Base-by-base conservation (phyloP, 2,888 invertebrate species). In the Cepaea hortensis region DNA sequence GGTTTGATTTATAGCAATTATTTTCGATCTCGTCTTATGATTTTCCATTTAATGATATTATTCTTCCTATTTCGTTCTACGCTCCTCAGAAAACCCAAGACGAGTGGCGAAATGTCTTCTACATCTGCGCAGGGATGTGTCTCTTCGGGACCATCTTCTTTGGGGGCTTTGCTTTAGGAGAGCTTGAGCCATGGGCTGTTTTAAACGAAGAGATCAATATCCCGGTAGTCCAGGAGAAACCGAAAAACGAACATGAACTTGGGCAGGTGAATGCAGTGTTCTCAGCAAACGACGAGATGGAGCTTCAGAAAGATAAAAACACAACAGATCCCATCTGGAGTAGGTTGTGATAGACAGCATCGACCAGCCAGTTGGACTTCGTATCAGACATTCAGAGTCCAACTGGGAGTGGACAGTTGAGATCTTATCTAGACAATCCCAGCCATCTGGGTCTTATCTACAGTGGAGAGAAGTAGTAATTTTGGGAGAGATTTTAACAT, bases 31-130 rank as follows among this genome's bases (percentile, higher is more conserved):
- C 35, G 35, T 35, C 35, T 35, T 35, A 35, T 35, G 35, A 35
- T 35, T 35, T 0, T 35, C 35, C 35, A 35, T 35, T 35, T 35
- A 35, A 35, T 35, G 4, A 70, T 84, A 15, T 77, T 84, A n/a
- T 80, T 35, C 46, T 65, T 81, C 13, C 61, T 72, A 13, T 77
- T 77, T 68, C 75, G n/a, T 65, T 85, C 85, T 76, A 20, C 50
- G 4, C 15, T 76, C 23, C 23, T 18, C 89, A 91, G 91, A 90
- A 90, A 80, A 89, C 90, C 0, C 90, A 89, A 13, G 91, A 91
- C 62, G 91, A 92, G 86, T 92, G 92, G 92, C 81, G 90, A 55
- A 89, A 86, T 23, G 91, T 92, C 18, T 90, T 92, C 81, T 91
- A 90, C 85, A 89, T 91, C 0, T 91, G 91, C 87, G 91, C 89